A percentile compares a stretch with the other conserved stretches of the same genome.
Evolutionary conservation across 2,888 invertebrate genomes (phyloP).

Genomic region (Epirrita christyi): DNA sequence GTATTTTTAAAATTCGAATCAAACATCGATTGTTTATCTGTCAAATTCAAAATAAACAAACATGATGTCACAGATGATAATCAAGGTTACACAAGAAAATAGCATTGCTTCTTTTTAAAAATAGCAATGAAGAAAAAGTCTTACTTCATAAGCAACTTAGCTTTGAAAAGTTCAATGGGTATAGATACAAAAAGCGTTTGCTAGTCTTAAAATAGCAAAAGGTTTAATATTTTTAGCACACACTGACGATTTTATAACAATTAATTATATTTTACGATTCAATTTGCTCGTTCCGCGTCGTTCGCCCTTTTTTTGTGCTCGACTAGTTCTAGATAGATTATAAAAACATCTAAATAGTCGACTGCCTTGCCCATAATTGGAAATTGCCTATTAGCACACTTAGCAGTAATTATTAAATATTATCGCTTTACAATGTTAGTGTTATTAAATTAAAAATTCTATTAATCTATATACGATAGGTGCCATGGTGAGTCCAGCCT

Average conservation of each 20-base stretch:
- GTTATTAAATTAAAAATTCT: constrained; percentile 9
- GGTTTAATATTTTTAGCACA: background rate
- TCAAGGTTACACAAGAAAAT: no score
- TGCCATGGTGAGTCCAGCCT: no score
- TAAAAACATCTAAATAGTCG: constrained; percentile 56
- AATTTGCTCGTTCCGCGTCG: constrained; percentile 52
- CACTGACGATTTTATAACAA: constrained; percentile 11
- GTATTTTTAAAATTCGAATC: no score
- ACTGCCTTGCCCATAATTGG: constrained; percentile 54
- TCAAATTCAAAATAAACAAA: no score
- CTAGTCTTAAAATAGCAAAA: no score
- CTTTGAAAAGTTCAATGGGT: no score
- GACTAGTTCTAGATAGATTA: constrained; percentile 55
- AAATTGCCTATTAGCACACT: constrained; percentile 61
- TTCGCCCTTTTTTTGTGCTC: constrained; percentile 56
- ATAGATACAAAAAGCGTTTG: no score
- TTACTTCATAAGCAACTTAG: no score
- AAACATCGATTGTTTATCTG: no score
- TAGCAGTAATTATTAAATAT: constrained; percentile 50
- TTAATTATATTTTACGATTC: constrained; percentile 32
- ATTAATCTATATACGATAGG: constrained; percentile 23
- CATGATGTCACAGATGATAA: no score
- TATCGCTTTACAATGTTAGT: constrained; percentile 37
- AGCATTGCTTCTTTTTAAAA: no score
- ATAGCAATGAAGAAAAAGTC: no score